Evolutionary conservation across 1,140 invertebrate species (phyloP).

Genomic region (Hyposmocoma kahamanoa): DNA sequence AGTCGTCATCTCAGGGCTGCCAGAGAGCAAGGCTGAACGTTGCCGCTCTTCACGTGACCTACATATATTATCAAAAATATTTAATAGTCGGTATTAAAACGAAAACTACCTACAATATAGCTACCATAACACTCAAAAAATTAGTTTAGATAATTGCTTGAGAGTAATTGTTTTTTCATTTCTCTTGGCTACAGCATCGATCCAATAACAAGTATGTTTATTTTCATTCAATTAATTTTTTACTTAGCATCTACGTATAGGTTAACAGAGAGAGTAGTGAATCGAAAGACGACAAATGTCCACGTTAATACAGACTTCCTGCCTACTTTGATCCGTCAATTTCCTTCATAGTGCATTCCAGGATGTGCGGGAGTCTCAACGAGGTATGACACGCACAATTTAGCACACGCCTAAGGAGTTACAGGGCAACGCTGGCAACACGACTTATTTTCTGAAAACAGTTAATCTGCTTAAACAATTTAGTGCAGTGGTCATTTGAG

Average conservation of each 20-base stretch:
- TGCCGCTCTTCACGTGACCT: slow-evolving; percentile 23
- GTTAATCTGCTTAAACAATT: slow-evolving; percentile 58
- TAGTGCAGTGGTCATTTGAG: slow-evolving; percentile 53
- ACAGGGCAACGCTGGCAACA: not conserved
- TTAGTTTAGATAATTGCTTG: too few species aligned
- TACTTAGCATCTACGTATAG: slow-evolving; percentile 6
- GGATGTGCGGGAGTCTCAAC: slow-evolving; percentile 31
- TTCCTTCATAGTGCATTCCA: slow-evolving; percentile 44
- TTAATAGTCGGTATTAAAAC: too few species aligned
- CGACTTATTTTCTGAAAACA: slow-evolving; percentile 49
- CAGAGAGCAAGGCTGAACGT: slow-evolving; percentile 30
- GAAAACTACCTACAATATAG: too few species aligned
- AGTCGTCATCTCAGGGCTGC: slow-evolving; percentile 35
- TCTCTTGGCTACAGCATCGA: too few species aligned
- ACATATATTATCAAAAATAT: too few species aligned
- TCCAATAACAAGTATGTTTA: too few species aligned
- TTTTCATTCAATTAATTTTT: too few species aligned
- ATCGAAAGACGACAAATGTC: slow-evolving; percentile 35
- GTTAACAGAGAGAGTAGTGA: slow-evolving; percentile 23
- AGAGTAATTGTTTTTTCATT: too few species aligned
- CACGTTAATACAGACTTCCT: slow-evolving; percentile 55
- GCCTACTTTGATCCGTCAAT: slow-evolving; percentile 53
- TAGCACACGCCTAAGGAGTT: slow-evolving; percentile 15
- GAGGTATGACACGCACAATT: slow-evolving; percentile 44
- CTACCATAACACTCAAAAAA: too few species aligned